phyloP scores from a whole-genome alignment of 2,797 vertebrate genomes.

The Forpus xanthops region DNA sequence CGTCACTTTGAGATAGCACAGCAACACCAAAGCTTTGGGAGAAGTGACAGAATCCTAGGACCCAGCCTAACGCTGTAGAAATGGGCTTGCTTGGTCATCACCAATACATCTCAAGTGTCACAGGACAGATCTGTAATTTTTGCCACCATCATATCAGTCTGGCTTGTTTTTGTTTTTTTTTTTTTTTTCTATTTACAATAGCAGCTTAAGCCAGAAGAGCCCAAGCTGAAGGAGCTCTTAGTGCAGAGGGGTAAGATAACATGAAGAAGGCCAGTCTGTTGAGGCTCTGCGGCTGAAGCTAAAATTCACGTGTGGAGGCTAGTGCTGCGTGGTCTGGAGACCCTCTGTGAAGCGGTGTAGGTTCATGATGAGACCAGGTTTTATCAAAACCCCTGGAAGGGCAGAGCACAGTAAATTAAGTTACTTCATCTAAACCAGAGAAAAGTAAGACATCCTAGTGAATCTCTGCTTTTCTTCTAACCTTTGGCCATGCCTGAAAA shows the following conservation, averaged over 20 bases:
- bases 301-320: fast-evolving
- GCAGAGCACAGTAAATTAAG: background rate
- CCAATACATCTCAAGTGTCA: background rate
- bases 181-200: background rate
- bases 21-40: background rate
- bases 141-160: background rate
- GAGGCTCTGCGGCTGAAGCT: background rate
- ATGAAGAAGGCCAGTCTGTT: background rate
- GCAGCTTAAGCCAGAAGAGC: background rate
- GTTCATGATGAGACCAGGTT: background rate
- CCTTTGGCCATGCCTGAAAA: background rate
- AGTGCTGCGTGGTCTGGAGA: background rate
- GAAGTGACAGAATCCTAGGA: background rate
- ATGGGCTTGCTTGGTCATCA: background rate
- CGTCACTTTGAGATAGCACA: background rate
- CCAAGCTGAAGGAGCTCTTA: background rate
- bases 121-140: background rate
- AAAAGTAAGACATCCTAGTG: background rate
- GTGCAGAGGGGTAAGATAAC: background rate
- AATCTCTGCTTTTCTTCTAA: background rate
- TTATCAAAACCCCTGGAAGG: background rate
- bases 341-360: background rate
- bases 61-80: background rate
- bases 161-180: background rate
- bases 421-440: background rate